Base-by-base conservation (phyloP, 1,140 invertebrate species). In the Anadara kagoshimensis region DNA sequence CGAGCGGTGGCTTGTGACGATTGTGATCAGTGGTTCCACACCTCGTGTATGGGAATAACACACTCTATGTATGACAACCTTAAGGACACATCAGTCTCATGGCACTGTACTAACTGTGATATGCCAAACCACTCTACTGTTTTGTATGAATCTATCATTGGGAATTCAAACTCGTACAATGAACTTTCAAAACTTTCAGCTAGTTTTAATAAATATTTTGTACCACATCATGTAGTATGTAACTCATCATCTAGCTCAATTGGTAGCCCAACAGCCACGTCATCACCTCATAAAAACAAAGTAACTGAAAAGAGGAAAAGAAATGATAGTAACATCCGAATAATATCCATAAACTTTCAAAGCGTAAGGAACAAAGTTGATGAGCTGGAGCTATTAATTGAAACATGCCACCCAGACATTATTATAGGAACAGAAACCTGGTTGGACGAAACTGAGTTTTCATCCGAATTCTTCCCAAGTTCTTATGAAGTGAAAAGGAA, bases 1-100 rank as follows among this genome's bases (percentile, higher is more conserved):
- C 18, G 53, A n/a, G 67, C 56, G 5, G 8, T 69, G n/a, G 67
- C 67, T 10, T 69, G 67, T 53, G 67, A 59, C 62, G 57, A 69
- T 4, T 69, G 58, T 45, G 67, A 69, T 36, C 57, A 47, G 5
- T 69, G 67, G 67, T 61, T 24, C 47, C 67, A 69, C 29, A 45
- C 54, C 5, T 2, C 20, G 4, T 69, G 67, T 41, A 26, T 45
- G 1, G 57, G 56, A 5, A 57, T 69, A 1, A 41, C 7, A 10
- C n/a, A 4, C 11, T 36, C 18, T 1, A 29, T 51, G 43, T 69
- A 51, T 45, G 16, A 20, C 20, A 36, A 59, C 5, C 20, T 61
- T 10, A 58, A 56, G 1, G 62, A 51, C 20, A 45, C 56, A 7
- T 51, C 43, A 26, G 41, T 69, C 5, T 20, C 43, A 11, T 69